phyloP scores from a whole-genome alignment of 2,888 invertebrate genomes.

The Drosophila histrio region DNA sequence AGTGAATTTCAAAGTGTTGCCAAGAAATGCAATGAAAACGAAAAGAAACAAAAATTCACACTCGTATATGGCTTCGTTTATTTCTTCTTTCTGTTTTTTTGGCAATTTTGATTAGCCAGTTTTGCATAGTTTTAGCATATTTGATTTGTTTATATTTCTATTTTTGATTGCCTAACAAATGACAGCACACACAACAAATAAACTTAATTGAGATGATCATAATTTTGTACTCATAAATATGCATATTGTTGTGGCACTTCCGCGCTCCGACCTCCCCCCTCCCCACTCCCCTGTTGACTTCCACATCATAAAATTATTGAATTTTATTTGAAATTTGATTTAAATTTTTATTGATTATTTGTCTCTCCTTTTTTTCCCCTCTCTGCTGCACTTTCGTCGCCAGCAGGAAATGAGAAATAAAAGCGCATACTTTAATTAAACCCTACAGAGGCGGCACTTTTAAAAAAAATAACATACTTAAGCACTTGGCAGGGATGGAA shows the following conservation, averaged over 20 bases:
- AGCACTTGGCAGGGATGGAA: neutral
- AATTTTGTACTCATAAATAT: slow-evolving; percentile 37
- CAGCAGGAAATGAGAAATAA: slow-evolving; percentile 65
- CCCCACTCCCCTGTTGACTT: too few species aligned
- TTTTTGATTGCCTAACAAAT: slow-evolving; percentile 27
- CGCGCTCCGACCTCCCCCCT: slow-evolving; percentile 12
- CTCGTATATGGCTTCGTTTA: neutral
- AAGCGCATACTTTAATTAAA: slow-evolving; percentile 68
- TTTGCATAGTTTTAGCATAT: slow-evolving; percentile 47
- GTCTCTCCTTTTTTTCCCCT: neutral
- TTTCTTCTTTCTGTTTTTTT: neutral
- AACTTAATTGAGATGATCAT: slow-evolving; percentile 46
- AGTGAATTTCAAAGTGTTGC: slow-evolving; percentile 22
- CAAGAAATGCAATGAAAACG: slow-evolving; percentile 30
- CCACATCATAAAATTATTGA: slow-evolving; percentile 7
- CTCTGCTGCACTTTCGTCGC: slow-evolving; percentile 40
- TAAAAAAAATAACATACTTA: slow-evolving; percentile 16
- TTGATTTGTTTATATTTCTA: slow-evolving; percentile 38
- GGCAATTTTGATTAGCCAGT: slow-evolving; percentile 32
- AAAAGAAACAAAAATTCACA: neutral
- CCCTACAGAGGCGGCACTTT: slow-evolving; percentile 40
- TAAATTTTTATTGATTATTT: slow-evolving; percentile 33
- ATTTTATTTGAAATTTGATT: slow-evolving; percentile 44
- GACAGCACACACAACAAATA: slow-evolving; percentile 36
- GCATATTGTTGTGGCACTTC: slow-evolving; percentile 37